Evolutionary conservation across 2,797 vertebrate species (phyloP).

Genomic region (Cossypha dichroa): DNA sequence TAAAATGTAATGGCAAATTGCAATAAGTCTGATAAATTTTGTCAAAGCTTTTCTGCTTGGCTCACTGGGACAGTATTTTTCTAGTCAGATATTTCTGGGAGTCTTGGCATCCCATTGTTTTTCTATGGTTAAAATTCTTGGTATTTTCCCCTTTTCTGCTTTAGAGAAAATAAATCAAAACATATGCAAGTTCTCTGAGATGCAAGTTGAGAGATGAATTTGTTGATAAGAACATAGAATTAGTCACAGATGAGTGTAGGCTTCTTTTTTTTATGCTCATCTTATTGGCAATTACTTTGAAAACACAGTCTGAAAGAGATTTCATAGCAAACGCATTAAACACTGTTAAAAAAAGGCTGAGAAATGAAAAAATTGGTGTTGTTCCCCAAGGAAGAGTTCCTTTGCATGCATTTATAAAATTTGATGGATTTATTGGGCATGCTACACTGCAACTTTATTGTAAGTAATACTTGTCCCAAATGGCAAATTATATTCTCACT

Average conservation of each 20-base stretch:
- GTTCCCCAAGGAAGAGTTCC: background rate
- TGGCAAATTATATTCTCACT: background rate
- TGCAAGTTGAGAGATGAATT: background rate
- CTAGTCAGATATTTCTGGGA: background rate
- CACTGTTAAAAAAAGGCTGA: background rate
- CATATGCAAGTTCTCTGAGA: background rate
- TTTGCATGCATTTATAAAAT: background rate
- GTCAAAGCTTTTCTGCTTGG: background rate
- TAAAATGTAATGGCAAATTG: background rate
- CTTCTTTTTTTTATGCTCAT: background rate
- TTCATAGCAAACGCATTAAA: background rate
- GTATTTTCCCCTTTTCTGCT: background rate
- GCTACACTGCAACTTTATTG: background rate
- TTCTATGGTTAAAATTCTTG: background rate
- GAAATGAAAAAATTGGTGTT: background rate
- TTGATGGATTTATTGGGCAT: background rate
- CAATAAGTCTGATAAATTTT: background rate
- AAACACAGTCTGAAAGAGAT: background rate
- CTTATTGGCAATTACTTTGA: background rate
- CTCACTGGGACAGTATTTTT: background rate
- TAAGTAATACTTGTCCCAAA: constrained; percentile 16
- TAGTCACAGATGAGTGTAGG: background rate
- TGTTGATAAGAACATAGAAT: background rate
- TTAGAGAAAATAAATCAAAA: background rate
- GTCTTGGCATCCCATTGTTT: background rate